phyloP scores from a whole-genome alignment of 2,797 vertebrate species.

The Carduelis carduelis region DNA sequence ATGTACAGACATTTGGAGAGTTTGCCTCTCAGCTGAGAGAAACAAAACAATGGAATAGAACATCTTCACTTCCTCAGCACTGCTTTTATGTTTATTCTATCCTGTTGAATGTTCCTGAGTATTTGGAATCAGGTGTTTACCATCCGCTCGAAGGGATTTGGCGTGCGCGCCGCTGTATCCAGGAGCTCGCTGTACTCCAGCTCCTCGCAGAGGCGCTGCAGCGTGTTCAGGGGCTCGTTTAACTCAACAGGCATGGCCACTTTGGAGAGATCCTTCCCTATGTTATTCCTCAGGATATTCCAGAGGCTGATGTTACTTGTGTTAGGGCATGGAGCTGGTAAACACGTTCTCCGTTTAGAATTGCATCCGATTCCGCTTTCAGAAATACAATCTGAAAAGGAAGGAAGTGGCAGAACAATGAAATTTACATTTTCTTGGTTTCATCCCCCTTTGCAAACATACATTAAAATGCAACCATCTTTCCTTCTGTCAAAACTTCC shows the following conservation, averaged over 20 bases:
- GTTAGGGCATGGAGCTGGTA: constrained; percentile 86
- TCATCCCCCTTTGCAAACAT: not conserved
- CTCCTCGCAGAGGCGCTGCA: constrained; percentile 95
- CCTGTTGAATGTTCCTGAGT: not conserved
- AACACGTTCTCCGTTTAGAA: constrained; percentile 75
- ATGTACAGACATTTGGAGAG: not conserved
- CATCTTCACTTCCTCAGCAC: not conserved
- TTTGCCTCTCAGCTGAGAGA: not conserved
- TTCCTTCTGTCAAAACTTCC: not conserved
- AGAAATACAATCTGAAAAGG: constrained; percentile 66
- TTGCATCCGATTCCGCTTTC: constrained; percentile 26
- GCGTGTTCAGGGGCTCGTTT: constrained; percentile 93
- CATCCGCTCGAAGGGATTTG: constrained; percentile 88
- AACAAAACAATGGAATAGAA: not conserved
- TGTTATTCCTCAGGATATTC: constrained; percentile 97
- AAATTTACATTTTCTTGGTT: not conserved
- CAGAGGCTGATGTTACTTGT: constrained; percentile 91
- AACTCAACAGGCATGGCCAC: constrained; percentile 96
- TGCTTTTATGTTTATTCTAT: not conserved
- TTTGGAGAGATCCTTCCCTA: constrained; percentile 97
- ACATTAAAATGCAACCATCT: not conserved
- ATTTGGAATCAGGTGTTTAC: constrained; percentile 68
- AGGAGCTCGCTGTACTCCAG: constrained; percentile 95
- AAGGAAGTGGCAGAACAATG: not conserved
- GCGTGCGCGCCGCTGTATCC: constrained; percentile 81